A percentile compares a stretch with the other conserved stretches of the same genome.
phyloP scores from a whole-genome alignment of 2,797 vertebrate species.

The Apodemus agrarius region DNA sequence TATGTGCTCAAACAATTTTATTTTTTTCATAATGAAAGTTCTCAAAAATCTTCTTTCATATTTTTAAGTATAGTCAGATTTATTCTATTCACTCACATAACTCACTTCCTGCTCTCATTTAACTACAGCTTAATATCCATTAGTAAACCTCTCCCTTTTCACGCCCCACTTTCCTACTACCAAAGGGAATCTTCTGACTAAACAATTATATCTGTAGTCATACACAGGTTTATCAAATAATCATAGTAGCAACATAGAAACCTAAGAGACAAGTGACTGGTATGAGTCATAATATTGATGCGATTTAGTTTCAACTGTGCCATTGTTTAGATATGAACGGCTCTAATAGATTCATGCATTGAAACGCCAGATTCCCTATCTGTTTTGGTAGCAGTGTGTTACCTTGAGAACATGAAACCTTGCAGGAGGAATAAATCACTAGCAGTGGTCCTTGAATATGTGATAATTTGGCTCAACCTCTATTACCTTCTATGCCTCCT shows the following conservation, averaged over 20 bases:
- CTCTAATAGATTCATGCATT: not conserved
- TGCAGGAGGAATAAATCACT: not conserved
- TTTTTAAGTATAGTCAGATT: not conserved
- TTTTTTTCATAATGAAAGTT: not conserved
- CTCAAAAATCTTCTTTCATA: not conserved
- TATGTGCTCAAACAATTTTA: not conserved
- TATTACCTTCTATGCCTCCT: not conserved
- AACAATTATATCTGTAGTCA: not conserved
- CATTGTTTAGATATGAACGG: not conserved
- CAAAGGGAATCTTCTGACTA: not conserved
- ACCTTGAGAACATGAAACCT: not conserved
- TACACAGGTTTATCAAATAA: not conserved
- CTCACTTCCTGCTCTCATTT: not conserved
- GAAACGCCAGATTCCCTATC: not conserved
- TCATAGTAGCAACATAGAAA: not conserved
- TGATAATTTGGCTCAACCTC: not conserved
- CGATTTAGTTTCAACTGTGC: not conserved
- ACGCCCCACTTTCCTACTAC: not conserved
- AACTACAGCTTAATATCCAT: not conserved
- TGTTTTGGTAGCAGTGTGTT: too few species aligned
- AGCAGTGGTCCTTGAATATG: not conserved
- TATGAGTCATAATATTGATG: not conserved
- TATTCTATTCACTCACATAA: not conserved
- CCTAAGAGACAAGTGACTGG: not conserved
- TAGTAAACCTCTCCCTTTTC: not conserved